phyloP scores from a whole-genome alignment of 2,888 invertebrate genomes.

The Aporophyla lueneburgensis region DNA sequence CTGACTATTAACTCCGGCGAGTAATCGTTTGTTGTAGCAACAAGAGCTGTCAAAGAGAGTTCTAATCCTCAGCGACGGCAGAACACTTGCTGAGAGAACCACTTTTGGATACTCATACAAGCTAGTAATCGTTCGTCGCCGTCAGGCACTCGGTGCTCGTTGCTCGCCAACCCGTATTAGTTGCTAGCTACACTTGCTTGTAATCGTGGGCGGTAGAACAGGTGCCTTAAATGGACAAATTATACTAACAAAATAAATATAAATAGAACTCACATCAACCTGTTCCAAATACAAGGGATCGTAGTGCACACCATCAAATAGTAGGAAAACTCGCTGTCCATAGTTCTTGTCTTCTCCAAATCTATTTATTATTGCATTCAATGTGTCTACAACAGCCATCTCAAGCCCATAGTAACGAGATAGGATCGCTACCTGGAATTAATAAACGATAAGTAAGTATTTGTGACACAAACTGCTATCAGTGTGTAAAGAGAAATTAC shows the following conservation, averaged over 20 bases:
- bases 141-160: not conserved
- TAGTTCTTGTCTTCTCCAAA: slow-evolving; percentile 98
- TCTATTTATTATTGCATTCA: slow-evolving; percentile 96
- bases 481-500: too few relatives aligned
- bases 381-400: slow-evolving; percentile 98
- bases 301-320: slow-evolving; percentile 99
- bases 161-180: too few relatives aligned
- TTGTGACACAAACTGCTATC: not conserved
- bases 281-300: slow-evolving; percentile 98
- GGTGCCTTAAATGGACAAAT: not conserved
- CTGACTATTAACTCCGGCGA: not conserved
- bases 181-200: not conserved
- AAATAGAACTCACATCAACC: slow-evolving; percentile 92
- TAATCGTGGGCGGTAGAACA: not conserved
- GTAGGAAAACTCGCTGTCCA: slow-evolving; percentile 95
- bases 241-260: not conserved
- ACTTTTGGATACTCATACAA: not conserved
- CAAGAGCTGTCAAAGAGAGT: not conserved
- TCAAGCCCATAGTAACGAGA: slow-evolving; percentile 97
- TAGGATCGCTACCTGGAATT: slow-evolving; percentile 93
- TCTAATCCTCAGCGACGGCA: not conserved
- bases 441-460: not conserved
- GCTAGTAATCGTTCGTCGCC: not conserved
- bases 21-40: not conserved
- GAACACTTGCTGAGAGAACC: not conserved